Percentiles rank a stretch among this genome's conserved stretches.
Evolutionary conservation across 2,888 invertebrate species (phyloP).

Genomic region (Torymus auratus): DNA sequence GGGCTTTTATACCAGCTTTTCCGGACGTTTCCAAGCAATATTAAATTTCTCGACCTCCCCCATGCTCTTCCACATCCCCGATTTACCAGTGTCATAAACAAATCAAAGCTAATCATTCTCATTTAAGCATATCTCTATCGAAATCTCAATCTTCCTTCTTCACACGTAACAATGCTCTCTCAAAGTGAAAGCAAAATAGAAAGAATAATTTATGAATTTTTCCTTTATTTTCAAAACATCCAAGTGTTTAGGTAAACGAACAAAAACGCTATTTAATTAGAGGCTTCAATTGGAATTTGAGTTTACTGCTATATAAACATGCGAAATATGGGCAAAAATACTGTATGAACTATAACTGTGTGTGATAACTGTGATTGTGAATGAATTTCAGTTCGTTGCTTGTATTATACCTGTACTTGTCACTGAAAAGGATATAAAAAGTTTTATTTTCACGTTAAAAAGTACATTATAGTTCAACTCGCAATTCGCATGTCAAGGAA

Average conservation of each 20-base stretch:
- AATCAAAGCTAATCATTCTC: background rate
- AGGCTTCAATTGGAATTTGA: too few species aligned
- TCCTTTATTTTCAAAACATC: constrained; percentile 8
- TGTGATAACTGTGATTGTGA: too few species aligned
- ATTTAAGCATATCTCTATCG: background rate
- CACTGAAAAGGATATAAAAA: too few species aligned
- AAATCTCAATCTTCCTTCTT: constrained; percentile 6
- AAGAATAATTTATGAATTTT: constrained; percentile 13
- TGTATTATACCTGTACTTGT: too few species aligned
- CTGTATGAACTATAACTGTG: too few species aligned
- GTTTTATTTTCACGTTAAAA: background rate
- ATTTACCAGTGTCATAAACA: background rate
- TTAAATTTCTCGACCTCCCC: too few species aligned
- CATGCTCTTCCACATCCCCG: too few species aligned
- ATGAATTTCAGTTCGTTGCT: too few species aligned
- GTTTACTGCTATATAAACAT: too few species aligned
- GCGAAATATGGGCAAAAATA: too few species aligned
- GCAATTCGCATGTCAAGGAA: background rate
- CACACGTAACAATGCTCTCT: constrained; percentile 25
- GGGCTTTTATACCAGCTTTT: too few species aligned
- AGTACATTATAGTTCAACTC: background rate
- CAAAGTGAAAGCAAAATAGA: constrained; percentile 28
- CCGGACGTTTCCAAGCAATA: too few species aligned
- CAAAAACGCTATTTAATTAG: background rate
- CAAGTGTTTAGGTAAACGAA: background rate